Percentiles rank a stretch among this genome's conserved stretches.
These are phyloP conservation scores for Gymnocheta viridis DNA, from an alignment of 2,888 invertebrate genomes.

Conservation along the genomic window DNA sequence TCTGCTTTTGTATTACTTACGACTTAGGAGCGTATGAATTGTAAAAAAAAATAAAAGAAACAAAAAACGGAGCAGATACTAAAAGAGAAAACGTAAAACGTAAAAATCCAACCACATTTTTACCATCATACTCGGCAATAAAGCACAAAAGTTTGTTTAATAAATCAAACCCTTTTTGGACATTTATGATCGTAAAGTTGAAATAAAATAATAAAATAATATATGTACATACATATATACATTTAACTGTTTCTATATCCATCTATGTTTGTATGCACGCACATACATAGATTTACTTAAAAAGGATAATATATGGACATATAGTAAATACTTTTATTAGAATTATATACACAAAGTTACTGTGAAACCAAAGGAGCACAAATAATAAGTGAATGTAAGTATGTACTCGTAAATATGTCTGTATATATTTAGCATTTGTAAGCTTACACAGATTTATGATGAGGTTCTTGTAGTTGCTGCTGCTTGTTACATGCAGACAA, in stretches of 20 bases:
- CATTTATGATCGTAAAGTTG: constrained; percentile 82
- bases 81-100: constrained; percentile 52
- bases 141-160: constrained; percentile 77
- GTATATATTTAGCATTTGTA: background rate
- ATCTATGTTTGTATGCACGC: background rate
- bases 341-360: constrained; percentile 28
- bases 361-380: constrained; percentile 6
- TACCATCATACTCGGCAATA: constrained; percentile 71
- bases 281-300: constrained; percentile 47
- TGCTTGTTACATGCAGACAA: background rate
- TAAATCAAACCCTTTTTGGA: constrained; percentile 82
- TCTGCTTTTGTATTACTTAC: constrained; percentile 70
- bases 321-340: constrained; percentile 49
- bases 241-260: background rate
- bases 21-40: constrained; percentile 66
- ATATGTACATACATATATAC: constrained; percentile 43
- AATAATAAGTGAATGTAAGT: too few species aligned
- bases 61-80: constrained; percentile 15
- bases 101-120: constrained; percentile 71
- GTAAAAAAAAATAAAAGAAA: background rate
- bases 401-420: background rate
- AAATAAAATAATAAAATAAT: constrained; percentile 78
- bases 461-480: background rate
- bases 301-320: constrained; percentile 61
- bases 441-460: constrained; percentile 56